A percentile compares a stretch with the other conserved stretches of the same genome.
Conservation (phyloP, 2,113 vertebrate species). For the Pseudolaguvia tuberculata region DNA sequence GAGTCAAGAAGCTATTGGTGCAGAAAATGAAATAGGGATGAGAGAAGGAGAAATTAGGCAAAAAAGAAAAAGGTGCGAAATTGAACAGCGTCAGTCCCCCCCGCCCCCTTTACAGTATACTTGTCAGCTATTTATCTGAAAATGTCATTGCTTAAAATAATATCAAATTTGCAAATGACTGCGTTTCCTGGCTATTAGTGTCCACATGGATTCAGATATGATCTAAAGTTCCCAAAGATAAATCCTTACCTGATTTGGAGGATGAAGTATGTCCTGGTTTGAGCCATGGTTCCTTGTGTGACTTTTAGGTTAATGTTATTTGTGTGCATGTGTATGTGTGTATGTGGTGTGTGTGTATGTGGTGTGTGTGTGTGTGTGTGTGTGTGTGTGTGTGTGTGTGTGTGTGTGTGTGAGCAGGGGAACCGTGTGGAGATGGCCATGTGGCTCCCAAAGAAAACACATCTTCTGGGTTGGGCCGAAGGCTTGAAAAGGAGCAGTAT, state of each 20-base stretch:
- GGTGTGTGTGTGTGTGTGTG: slow-evolving; percentile 24
- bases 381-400: slow-evolving; percentile 17
- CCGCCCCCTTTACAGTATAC: slow-evolving; percentile 43
- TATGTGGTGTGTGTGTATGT: slow-evolving; percentile 17
- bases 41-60: slow-evolving; percentile 52
- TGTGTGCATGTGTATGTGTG: slow-evolving; percentile 23
- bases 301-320: neutral
- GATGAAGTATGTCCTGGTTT: neutral
- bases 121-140: slow-evolving; percentile 42
- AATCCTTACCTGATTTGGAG: slow-evolving; percentile 25
- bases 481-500: slow-evolving; percentile 80
- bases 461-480: slow-evolving; percentile 84
- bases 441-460: slow-evolving; percentile 80
- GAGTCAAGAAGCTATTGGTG: slow-evolving; percentile 76
- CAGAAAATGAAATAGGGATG: slow-evolving; percentile 75
- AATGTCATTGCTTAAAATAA: slow-evolving; percentile 43
- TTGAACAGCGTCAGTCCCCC: slow-evolving; percentile 47
- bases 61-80: slow-evolving; percentile 48
- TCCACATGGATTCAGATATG: slow-evolving; percentile 14
- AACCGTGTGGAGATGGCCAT: slow-evolving; percentile 87
- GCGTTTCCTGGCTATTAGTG: slow-evolving; percentile 38
- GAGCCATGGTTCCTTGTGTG: neutral
- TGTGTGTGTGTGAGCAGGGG: slow-evolving; percentile 65
- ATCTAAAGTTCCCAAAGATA: slow-evolving; percentile 9
- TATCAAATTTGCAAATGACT: slow-evolving; percentile 37